Evolutionary conservation across 2,797 vertebrate species (phyloP).

Genomic region (Trematomus bernacchii): DNA sequence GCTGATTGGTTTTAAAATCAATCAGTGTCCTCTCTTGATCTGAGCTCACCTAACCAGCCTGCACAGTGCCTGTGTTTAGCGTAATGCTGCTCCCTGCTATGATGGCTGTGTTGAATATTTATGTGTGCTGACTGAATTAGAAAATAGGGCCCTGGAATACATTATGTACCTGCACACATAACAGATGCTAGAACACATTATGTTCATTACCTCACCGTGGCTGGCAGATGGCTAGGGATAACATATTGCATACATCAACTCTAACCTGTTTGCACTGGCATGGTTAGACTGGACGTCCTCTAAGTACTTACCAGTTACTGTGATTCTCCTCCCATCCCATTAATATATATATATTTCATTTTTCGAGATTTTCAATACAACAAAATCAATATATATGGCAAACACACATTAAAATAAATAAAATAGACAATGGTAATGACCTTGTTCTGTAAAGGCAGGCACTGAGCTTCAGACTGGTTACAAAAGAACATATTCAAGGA

Average conservation of each 20-base stretch:
- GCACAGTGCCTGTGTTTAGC: constrained; percentile 16
- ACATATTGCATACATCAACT: constrained; percentile 53
- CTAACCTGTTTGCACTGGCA: constrained; percentile 29
- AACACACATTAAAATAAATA: no score
- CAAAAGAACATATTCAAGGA: no score
- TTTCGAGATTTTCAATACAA: no score
- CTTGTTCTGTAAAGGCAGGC: no score
- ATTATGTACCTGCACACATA: constrained; percentile 66
- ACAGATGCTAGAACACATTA: constrained; percentile 71
- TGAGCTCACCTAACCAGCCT: background rate
- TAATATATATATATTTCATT: no score
- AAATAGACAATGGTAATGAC: no score
- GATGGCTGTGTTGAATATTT: constrained; percentile 46
- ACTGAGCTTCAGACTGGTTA: no score
- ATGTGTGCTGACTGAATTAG: constrained; percentile 50
- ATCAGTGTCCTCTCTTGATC: constrained; percentile 23
- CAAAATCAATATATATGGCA: no score
- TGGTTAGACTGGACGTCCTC: constrained; percentile 16
- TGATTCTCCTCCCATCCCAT: background rate
- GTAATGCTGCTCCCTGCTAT: constrained; percentile 19
- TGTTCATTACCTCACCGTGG: constrained; percentile 51
- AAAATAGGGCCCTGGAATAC: constrained; percentile 60
- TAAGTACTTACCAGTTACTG: background rate
- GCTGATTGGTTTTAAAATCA: constrained; percentile 21
- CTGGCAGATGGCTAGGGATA: constrained; percentile 52